These are phyloP conservation scores for Abscondita cerata DNA, from an alignment of 2,888 invertebrate species.

Conservation along the genomic window DNA sequence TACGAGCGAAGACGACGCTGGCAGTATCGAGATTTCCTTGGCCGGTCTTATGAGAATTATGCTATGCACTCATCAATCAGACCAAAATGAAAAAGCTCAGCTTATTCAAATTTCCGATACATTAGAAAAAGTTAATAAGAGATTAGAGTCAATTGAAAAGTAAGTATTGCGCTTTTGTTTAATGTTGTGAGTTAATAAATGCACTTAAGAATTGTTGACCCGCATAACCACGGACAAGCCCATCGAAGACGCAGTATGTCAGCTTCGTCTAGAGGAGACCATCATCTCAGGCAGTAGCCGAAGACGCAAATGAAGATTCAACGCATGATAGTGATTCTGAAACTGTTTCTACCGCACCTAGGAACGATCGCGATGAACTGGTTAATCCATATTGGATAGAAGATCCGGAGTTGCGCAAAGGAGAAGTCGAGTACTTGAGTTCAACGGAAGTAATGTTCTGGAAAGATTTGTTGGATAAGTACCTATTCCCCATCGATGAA, in stretches of 20 bases:
- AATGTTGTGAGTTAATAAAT: background rate
- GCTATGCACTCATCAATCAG: constrained; percentile 88
- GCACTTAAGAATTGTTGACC: constrained; percentile 74
- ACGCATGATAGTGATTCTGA: constrained; percentile 71
- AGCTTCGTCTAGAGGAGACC: constrained; percentile 66
- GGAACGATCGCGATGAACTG: constrained; percentile 80
- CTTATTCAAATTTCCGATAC: constrained; percentile 85
- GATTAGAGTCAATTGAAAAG: constrained; percentile 84
- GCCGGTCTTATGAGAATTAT: constrained; percentile 92
- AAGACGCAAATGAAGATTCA: constrained; percentile 58
- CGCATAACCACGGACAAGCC: constrained; percentile 67
- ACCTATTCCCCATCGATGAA: constrained; percentile 92
- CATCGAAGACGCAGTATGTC: constrained; percentile 75
- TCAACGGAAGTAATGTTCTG: constrained; percentile 90
- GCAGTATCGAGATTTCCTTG: constrained; percentile 87
- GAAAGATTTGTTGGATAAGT: constrained; percentile 93
- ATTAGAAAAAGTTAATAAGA: constrained; percentile 77
- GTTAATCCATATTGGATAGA: constrained; percentile 95
- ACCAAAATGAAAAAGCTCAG: constrained; percentile 86
- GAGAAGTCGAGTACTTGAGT: constrained; percentile 86
- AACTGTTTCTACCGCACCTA: constrained; percentile 69
- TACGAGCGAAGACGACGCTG: constrained; percentile 79
- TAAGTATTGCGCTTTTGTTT: constrained; percentile 50
- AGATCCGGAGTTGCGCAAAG: constrained; percentile 86
- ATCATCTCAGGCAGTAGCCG: constrained; percentile 79